Evolutionary conservation across 2,113 vertebrate genomes (phyloP), one percentile per base, ranked within the genome.

Genomic region (Genyomyrus donnyi): DNA sequence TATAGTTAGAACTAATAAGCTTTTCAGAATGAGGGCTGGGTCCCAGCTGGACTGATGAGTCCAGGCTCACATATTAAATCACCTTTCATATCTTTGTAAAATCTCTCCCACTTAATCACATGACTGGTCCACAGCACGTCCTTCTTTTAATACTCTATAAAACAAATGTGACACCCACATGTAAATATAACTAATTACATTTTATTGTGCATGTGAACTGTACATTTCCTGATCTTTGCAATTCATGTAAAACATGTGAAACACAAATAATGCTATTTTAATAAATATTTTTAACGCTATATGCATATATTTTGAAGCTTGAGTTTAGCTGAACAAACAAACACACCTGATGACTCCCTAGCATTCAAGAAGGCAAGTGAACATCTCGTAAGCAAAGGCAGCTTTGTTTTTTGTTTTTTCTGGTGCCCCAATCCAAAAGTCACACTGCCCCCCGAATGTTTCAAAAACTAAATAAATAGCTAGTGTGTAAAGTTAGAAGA

Each of bases 1-100:
- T 99, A 99, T 99, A 99, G 98, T 99, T 99, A 99, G 98, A 99
- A 98, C 98, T 99, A 99, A 99, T 99, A 99, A 99, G 98, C 98
- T 98, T 98, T 98, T 98, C 97, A 97, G 97, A 98, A 97, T 97
- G 97, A 97, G 97, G 97, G 97, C 94, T 95, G 95, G 96, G 97
- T 97, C 96, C 96, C 96, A 97, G 97, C 97, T 96, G 97, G 97
- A 96, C 96, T 98, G 97, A 98, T 98, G 97, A 98, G 97, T 98
- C 97, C 97, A 96, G 97, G 97, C 97, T 96, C 96, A 97, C 98
- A 99, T 98, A 99, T 99, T 99, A 99, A 99, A 99, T 98, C 97
- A 99, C 98, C 98, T 98, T 99, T 99, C 98, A 98, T 99, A 98
- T 97, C 96, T 97, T 97, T 97, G 96, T 91, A 97, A 96, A 97